phyloP scores from a whole-genome alignment of 2,797 vertebrate genomes.

The Chromobotia macracanthus region DNA sequence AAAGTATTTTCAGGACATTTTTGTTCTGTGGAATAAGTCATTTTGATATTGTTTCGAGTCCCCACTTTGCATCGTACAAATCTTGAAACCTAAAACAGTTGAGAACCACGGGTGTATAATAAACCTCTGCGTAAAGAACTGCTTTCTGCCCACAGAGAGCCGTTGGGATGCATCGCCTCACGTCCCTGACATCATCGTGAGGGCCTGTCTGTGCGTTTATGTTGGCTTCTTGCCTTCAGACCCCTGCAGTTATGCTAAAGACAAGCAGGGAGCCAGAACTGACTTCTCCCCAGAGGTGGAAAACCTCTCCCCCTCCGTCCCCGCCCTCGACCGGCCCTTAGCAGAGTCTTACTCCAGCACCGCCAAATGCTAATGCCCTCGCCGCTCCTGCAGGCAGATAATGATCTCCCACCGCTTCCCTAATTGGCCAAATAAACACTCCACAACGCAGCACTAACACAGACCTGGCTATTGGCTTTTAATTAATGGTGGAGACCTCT shows the following conservation, averaged over 20 bases:
- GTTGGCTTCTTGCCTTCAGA: constrained; percentile 54
- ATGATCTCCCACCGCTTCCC: constrained; percentile 98
- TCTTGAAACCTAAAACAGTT: background rate
- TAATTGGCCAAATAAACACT: constrained; percentile 99
- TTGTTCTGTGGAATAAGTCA: too few relatives aligned
- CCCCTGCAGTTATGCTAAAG: constrained; percentile 45
- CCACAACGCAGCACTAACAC: constrained; percentile 80
- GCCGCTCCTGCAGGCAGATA: constrained; percentile 87
- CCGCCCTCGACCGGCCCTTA: constrained; percentile 31
- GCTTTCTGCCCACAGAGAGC: background rate
- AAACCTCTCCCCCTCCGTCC: constrained; percentile 33
- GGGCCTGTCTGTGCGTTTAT: constrained; percentile 43
- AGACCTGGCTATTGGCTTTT: constrained; percentile 79
- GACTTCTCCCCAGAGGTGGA: constrained; percentile 48
- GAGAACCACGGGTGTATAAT: constrained; percentile 20
- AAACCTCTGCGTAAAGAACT: background rate
- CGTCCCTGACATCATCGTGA: constrained; percentile 27
- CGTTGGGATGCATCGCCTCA: constrained; percentile 26
- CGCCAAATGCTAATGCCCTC: constrained; percentile 72
- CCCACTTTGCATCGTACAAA: too few relatives aligned
- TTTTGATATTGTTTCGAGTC: too few relatives aligned
- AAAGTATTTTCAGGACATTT: too few relatives aligned
- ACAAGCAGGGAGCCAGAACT: constrained; percentile 54
- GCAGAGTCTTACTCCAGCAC: constrained; percentile 49
- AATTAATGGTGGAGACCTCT: constrained; percentile 81